Evolutionary conservation across 2,113 vertebrate genomes (phyloP), one percentile per base, ranked within the genome.

Genomic region (Vidua macroura): DNA sequence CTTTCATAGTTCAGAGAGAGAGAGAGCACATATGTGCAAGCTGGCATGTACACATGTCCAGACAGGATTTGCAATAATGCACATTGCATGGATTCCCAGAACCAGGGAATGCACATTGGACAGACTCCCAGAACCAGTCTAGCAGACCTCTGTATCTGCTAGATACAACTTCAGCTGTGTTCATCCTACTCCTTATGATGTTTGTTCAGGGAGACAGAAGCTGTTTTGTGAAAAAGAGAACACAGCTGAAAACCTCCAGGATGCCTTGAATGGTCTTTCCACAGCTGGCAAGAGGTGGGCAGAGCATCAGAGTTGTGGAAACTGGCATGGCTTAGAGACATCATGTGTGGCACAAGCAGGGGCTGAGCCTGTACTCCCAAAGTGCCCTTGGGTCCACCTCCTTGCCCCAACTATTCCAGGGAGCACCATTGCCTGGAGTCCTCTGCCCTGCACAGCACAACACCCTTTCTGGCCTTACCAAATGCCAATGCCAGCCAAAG

Each of bases 1-100:
- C 5, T 62, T 73, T 55, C 16, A 5, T 28, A 51, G 30, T 15
- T 77, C 46, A 60, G 23, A 58, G 37, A 63, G 35, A 64, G 31
- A 35, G 31, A 43, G 25, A 14, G 15, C 0, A 1, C 6, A 9
- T 17, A 0, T 4, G 13, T 46, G 15, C 12, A 52, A 48, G 35
- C 39, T 10, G 16, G 35, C 9, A 1, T 1, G 24, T 14, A 3
- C 12, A n/a, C 2, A 1, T 1, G 1, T 25, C 31, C 13, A 15
- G 70, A 78, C 33, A 72, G 35, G 35, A 48, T 11, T 27, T n/a
- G 17, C 21, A 64, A 16, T 14, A 55, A 67, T 3, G 18, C 23
- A 33, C 30, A 23, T 15, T 58, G 55, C 21, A n/a, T 10, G 48
- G 68, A 43, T 31, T 24, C 17, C 25, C 69, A 86, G 39, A 82